Conservation (phyloP, 2,113 vertebrate species). For the Emydura subglobosa region DNA sequence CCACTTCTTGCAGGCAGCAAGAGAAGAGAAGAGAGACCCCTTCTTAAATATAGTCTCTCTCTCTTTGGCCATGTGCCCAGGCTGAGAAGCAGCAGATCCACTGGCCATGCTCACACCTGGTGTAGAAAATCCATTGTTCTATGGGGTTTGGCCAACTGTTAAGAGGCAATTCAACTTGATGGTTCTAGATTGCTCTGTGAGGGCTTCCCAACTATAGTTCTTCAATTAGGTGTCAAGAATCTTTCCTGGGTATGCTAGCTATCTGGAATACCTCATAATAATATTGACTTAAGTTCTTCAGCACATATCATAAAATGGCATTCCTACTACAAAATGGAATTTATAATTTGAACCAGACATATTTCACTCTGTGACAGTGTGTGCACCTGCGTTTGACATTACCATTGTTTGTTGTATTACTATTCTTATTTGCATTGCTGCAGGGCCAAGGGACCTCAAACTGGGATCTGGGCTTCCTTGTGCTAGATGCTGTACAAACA, state of each 20-base stretch:
- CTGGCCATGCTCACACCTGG: background rate
- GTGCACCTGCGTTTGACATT: background rate
- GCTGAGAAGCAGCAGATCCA: background rate
- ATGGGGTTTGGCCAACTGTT: background rate
- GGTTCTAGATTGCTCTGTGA: background rate
- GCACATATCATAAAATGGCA: background rate
- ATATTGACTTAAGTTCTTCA: background rate
- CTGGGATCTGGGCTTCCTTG: background rate
- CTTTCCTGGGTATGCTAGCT: background rate
- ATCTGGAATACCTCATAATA: background rate
- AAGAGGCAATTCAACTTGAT: background rate
- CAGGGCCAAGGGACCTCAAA: background rate
- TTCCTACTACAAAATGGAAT: background rate
- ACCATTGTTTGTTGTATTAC: background rate
- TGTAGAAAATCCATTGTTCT: background rate
- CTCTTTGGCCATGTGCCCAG: background rate
- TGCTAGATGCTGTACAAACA: background rate
- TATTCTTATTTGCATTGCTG: background rate
- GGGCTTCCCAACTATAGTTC: background rate
- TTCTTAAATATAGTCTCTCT: background rate
- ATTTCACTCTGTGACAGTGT: background rate
- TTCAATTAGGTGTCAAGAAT: background rate
- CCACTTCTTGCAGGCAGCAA: background rate
- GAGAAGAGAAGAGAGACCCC: background rate
- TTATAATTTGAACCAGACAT: background rate